phyloP scores from a whole-genome alignment of 2,888 invertebrate species.

The Limnephilus auricula region DNA sequence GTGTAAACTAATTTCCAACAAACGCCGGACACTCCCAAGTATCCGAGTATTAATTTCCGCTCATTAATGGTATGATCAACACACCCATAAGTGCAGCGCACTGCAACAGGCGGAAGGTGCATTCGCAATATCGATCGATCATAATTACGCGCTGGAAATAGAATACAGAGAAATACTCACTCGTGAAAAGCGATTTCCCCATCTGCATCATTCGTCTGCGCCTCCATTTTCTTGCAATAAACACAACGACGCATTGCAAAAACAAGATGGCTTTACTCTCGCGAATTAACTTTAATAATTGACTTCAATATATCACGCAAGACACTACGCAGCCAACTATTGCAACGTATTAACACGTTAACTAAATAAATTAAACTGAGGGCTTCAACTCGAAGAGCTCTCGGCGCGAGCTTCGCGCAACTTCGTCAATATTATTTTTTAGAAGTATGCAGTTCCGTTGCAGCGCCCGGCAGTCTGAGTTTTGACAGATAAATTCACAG shows the following conservation, averaged over 20 bases:
- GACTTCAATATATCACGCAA: not conserved
- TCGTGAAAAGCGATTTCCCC: not conserved
- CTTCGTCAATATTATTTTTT: constrained; percentile 2
- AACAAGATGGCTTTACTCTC: not conserved
- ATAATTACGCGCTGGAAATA: not conserved
- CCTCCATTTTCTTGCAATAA: not conserved
- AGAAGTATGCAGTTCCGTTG: not conserved
- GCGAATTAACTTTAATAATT: not conserved
- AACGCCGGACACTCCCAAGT: not conserved
- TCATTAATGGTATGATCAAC: not conserved
- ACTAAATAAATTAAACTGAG: not conserved
- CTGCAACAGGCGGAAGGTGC: not conserved
- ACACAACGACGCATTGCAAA: not conserved
- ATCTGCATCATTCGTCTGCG: not conserved
- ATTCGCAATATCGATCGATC: not conserved
- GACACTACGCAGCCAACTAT: not conserved
- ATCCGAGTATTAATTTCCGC: not conserved
- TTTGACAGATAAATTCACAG: not conserved
- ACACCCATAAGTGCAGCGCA: not conserved
- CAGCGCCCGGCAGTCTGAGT: not conserved
- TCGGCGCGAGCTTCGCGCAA: not conserved
- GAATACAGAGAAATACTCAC: not conserved
- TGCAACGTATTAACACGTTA: not conserved
- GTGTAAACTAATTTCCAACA: not conserved
- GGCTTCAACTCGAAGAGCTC: not conserved